Conservation (phyloP, 2,888 invertebrate species). For the Aphodius sticticus region DNA sequence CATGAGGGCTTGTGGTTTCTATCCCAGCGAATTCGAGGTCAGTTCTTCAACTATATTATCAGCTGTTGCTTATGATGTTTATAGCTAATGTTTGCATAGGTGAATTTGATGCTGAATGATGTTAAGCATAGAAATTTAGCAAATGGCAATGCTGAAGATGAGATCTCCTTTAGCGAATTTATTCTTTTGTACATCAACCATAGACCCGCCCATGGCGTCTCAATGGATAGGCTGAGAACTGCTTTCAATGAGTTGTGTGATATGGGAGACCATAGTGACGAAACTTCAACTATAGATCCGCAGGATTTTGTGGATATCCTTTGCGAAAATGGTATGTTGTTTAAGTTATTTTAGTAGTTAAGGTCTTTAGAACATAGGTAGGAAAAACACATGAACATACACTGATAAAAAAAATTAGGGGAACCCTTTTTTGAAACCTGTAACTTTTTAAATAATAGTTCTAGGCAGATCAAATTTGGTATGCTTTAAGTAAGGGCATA, state of each 20-base stretch:
- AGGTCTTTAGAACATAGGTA: too few species aligned
- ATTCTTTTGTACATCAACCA: constrained; percentile 73
- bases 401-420: too few species aligned
- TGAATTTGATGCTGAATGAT: constrained; percentile 69
- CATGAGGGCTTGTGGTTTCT: constrained; percentile 78
- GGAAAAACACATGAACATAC: too few species aligned
- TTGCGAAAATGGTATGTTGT: constrained; percentile 40
- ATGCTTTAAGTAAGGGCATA: too few species aligned
- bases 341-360: too few species aligned
- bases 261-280: constrained; percentile 32
- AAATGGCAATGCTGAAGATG: constrained; percentile 60
- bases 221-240: constrained; percentile 58
- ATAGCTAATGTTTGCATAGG: constrained; percentile 54
- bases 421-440: too few species aligned
- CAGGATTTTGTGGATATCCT: constrained; percentile 47
- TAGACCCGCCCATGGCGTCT: constrained; percentile 68
- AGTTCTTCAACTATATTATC: background rate
- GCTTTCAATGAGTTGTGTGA: constrained; percentile 62
- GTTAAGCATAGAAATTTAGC: constrained; percentile 63
- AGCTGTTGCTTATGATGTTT: background rate
- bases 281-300: background rate
- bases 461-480: too few species aligned
- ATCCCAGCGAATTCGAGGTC: constrained; percentile 74
- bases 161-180: constrained; percentile 72
- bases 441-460: too few species aligned